Percentiles rank a stretch among this genome's conserved stretches.
phyloP scores from a whole-genome alignment of 2,797 vertebrate genomes.

The Rhinella marina region DNA sequence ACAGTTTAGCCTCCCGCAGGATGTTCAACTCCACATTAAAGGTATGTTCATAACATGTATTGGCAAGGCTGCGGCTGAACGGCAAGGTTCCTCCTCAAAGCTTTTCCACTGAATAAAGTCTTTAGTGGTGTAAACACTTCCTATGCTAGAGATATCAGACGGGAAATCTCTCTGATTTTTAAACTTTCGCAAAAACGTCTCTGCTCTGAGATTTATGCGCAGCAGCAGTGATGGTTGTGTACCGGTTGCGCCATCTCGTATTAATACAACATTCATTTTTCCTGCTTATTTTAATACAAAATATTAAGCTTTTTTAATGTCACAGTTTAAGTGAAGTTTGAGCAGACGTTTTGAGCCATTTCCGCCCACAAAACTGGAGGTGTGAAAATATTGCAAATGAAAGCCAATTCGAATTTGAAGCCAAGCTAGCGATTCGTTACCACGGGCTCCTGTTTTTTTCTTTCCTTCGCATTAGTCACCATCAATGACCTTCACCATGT shows the following conservation, averaged over 20 bases:
- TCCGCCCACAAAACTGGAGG: neutral
- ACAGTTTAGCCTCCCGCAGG: slow-evolving; percentile 83
- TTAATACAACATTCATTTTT: neutral
- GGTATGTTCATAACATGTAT: slow-evolving; percentile 83
- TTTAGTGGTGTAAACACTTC: slow-evolving; percentile 84
- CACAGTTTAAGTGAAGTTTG: neutral
- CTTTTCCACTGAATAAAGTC: slow-evolving; percentile 83
- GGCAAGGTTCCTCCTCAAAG: slow-evolving; percentile 88
- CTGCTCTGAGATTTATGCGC: neutral
- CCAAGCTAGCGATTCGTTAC: neutral
- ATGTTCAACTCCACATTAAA: slow-evolving; percentile 85
- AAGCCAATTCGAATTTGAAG: neutral
- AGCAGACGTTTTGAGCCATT: slow-evolving; percentile 13
- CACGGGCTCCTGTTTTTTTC: neutral
- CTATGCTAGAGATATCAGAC: slow-evolving; percentile 22
- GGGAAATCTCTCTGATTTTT: slow-evolving; percentile 33
- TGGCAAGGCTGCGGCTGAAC: slow-evolving; percentile 83
- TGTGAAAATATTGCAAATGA: neutral
- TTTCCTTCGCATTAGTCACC: neutral
- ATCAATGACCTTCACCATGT: neutral
- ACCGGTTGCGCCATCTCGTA: neutral
- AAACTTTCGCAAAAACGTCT: neutral
- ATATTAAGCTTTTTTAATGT: neutral
- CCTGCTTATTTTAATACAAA: neutral
- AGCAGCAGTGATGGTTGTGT: neutral